Conservation (phyloP, 2,888 invertebrate genomes). For the Megaustenia siamemsis region DNA sequence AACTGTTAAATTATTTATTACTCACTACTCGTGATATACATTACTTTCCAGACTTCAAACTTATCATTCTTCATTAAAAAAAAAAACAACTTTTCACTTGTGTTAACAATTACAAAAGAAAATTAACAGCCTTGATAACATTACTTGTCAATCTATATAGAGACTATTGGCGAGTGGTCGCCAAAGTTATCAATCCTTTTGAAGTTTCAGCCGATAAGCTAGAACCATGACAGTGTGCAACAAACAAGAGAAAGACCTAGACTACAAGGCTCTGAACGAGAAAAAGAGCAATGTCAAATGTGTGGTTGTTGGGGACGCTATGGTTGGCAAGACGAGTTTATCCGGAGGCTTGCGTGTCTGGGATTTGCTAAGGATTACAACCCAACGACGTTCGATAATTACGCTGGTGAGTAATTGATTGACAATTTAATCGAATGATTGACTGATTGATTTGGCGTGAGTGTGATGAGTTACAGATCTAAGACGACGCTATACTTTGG, state of each 20-base stretch:
- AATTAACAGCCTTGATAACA: too few species aligned
- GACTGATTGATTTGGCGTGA: neutral
- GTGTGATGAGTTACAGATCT: neutral
- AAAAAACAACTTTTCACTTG: too few species aligned
- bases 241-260: constrained; percentile 52
- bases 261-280: constrained; percentile 55
- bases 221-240: constrained; percentile 53
- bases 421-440: neutral
- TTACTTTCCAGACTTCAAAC: too few species aligned
- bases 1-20: too few species aligned
- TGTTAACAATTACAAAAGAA: too few species aligned
- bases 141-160: too few species aligned
- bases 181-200: too few species aligned
- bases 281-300: constrained; percentile 67
- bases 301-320: constrained; percentile 71
- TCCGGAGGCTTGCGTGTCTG: constrained; percentile 68
- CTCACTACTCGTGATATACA: too few species aligned
- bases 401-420: constrained; percentile 65
- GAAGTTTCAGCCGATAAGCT: too few species aligned
- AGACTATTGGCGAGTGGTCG: too few species aligned
- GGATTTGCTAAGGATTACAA: constrained; percentile 68
- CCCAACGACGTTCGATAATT: constrained; percentile 73
- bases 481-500: too few species aligned
- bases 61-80: too few species aligned
- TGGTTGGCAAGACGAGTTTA: constrained; percentile 70